These are phyloP conservation scores for Homarus gammarus DNA, from an alignment of 2,888 invertebrate genomes.

Conservation along the genomic window DNA sequence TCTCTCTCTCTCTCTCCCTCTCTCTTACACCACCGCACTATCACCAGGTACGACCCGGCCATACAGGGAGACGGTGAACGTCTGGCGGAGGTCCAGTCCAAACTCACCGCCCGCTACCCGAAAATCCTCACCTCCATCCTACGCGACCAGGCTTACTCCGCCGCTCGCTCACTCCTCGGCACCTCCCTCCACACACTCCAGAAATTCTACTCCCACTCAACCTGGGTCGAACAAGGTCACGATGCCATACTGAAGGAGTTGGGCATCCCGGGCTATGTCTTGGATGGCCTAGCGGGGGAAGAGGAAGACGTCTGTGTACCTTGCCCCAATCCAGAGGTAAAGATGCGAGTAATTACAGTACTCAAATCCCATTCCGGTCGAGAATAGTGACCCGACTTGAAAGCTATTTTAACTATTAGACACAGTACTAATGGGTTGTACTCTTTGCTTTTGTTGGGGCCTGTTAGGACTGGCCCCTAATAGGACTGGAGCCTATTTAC, in stretches of 20 bases:
- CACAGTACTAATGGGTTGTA: too few species aligned
- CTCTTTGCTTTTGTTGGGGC: too few species aligned
- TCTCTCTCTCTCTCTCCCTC: too few species aligned
- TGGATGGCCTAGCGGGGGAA: slow-evolving; percentile 27
- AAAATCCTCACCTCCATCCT: slow-evolving; percentile 57
- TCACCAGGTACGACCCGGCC: slow-evolving; percentile 57
- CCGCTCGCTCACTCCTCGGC: slow-evolving; percentile 60
- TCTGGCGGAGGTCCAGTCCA: slow-evolving; percentile 17
- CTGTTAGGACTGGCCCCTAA: too few species aligned
- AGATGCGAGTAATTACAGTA: too few species aligned
- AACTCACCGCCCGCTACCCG: slow-evolving; percentile 15
- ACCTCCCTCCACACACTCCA: slow-evolving; percentile 61
- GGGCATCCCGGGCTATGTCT: slow-evolving; percentile 43
- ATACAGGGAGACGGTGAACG: slow-evolving; percentile 52
- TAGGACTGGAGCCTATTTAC: too few species aligned
- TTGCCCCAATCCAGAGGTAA: slow-evolving; percentile 38
- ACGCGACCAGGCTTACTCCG: slow-evolving; percentile 47
- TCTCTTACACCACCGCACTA: too few species aligned
- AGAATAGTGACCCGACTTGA: too few species aligned
- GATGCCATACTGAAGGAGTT: slow-evolving; percentile 34
- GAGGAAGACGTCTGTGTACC: slow-evolving; percentile 47
- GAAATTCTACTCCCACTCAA: slow-evolving; percentile 75
- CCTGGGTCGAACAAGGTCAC: slow-evolving; percentile 67
- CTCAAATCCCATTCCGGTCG: too few species aligned
- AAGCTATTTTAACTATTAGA: too few species aligned